Percentiles rank a stretch among this genome's conserved stretches.
phyloP scores from a whole-genome alignment of 2,113 vertebrate species.

The Hylia prasina region DNA sequence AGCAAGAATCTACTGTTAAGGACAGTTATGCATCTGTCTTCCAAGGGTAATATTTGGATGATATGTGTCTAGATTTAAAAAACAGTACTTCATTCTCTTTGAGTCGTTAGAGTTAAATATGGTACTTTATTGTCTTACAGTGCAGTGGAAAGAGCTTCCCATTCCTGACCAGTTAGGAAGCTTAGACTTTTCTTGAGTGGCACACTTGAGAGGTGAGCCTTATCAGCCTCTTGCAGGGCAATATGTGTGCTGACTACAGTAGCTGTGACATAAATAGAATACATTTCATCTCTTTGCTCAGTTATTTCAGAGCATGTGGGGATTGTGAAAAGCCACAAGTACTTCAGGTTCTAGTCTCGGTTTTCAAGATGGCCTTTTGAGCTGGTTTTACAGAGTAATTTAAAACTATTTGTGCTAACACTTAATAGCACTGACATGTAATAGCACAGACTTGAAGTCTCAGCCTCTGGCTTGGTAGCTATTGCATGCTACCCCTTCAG shows the following conservation, averaged over 20 bases:
- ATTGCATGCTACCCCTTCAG: not conserved
- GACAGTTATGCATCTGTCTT: not conserved
- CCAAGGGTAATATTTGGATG: not conserved
- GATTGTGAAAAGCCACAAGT: not conserved
- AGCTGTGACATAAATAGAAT: not conserved
- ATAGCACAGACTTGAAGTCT: not conserved
- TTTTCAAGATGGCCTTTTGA: not conserved
- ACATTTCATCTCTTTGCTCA: not conserved
- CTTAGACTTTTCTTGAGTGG: not conserved
- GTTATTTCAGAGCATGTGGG: not conserved
- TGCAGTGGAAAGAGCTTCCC: not conserved
- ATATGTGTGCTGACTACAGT: not conserved
- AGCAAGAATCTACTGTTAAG: not conserved
- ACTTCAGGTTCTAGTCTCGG: not conserved
- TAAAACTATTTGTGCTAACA: not conserved
- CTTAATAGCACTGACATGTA: not conserved
- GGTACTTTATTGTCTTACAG: not conserved
- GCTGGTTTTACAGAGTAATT: not conserved
- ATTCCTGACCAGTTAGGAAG: not conserved
- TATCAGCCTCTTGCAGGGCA: not conserved
- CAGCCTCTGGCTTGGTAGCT: not conserved
- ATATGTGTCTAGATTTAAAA: not conserved
- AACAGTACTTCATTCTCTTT: not conserved
- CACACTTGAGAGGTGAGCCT: not conserved
- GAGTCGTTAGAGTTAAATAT: not conserved